phyloP scores from a whole-genome alignment of 2,797 vertebrate species.

The Gymnoscopelus braueri region DNA sequence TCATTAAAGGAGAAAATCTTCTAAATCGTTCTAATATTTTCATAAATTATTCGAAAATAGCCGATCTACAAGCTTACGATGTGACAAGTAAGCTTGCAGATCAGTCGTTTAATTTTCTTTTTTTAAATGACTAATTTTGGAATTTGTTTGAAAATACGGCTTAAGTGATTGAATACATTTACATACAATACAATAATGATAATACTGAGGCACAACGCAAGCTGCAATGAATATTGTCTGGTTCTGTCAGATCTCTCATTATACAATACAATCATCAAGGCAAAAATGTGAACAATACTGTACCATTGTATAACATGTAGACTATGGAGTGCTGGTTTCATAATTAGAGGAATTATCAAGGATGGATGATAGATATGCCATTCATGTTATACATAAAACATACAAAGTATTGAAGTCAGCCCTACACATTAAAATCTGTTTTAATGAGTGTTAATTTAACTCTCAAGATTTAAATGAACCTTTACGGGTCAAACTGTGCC shows the following conservation, averaged over 20 bases:
- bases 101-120: no score
- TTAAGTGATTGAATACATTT: constrained; percentile 3
- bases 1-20: no score
- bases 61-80: no score
- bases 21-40: no score
- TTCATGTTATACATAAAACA: constrained; percentile 2
- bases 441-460: not conserved
- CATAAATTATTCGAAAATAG: no score
- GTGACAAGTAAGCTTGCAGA: no score
- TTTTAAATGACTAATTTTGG: no score
- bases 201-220: constrained; percentile 56
- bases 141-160: no score
- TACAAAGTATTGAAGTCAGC: not conserved
- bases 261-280: constrained; percentile 28
- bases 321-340: constrained; percentile 45
- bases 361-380: not conserved
- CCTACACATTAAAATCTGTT: not conserved
- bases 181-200: constrained; percentile 5
- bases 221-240: constrained; percentile 11
- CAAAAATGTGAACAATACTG: not conserved
- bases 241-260: constrained; percentile 1
- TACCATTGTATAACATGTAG: no score
- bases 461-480: no score
- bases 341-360: not conserved
- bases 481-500: no score